Base-by-base conservation (phyloP, 1,140 invertebrate species). In the Metopolophium dirhodum region DNA sequence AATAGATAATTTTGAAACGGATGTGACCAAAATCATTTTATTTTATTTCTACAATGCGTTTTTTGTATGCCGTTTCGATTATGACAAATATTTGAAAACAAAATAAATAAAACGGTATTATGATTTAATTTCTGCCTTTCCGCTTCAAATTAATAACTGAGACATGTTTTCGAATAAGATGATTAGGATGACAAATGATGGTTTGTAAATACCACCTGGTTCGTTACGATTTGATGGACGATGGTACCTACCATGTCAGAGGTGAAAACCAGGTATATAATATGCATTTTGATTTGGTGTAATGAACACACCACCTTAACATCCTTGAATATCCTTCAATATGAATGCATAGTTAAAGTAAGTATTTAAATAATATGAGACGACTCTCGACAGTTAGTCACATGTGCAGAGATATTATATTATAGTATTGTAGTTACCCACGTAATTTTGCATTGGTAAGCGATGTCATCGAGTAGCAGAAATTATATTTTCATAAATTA, bases 161-260 rank as follows among this genome's bases (percentile, higher is more conserved):
- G 8, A 68, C 37, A 2, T 11, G 30, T 61, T 61, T 61, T 41
- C 23, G 51, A 90, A 41, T 90, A 68, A 68, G 57, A 68, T 68
- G 89, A 90, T 90, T 90, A 61, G 14, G 2, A 90, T 90, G 89
- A 90, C 54, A 90, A 90, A 90, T 90, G 89, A 90, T 90, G 89
- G 89, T 90, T 68, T 6, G 54, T 90, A 45, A 90, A 90, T 68
- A 23, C 89, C 89, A 90, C 26, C 89, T 45, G 89, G 89, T 90
- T 61, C 37, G 37, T 90, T 57, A 57, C 83, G 20, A 37, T 90
- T 68, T 90, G 89, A 90, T 90, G 37, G 89, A 90, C 30, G 54
- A 45, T 14, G 11, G 18, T 45, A 61, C 14, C 11, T 45, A 68
- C 26, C 11, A 2, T 68, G 89, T 90, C 89, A 90, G 54, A 68